Base-by-base conservation (phyloP, 2,113 vertebrate species). In the Galbula dea region DNA sequence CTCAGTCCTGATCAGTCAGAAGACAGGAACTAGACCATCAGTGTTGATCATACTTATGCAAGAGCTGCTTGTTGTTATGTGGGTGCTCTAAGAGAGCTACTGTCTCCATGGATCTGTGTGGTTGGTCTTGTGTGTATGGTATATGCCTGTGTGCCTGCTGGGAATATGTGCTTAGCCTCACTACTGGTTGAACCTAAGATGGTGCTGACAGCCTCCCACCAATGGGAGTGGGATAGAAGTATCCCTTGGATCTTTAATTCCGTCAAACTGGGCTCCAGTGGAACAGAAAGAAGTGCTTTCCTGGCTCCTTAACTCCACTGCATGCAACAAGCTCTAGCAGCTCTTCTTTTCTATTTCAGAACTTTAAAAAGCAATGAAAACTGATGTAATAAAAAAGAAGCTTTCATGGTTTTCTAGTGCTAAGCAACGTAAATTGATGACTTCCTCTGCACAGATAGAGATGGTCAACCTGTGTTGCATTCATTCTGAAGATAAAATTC, bases 1-100 rank as follows among this genome's bases (percentile, higher is more conserved):
- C 19, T 45, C 30, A 49, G 26, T 18, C 20, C n/a, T 27, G 52
- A 41, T 72, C 30, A 43, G 52, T 9, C 59, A 52, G 43, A 30
- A 41, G 39, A 34, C 41, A 81, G 29, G 32, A 55, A 49, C 32
- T 10, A 73, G 45, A n/a, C 10, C 32, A 59, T 21, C 26, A 41
- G 17, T 3, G 8, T 12, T 39, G 9, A 36, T 68, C 18, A 2
- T 3, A 29, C 37, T 57, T 51, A 39, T 0, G 0, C 34, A 52
- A 48, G 12, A 39, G 37, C 43, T 43, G 11, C 13, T 10, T 19
- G 15, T 14, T 63, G 20, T 58, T 39, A 39, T 4, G 8, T 15
- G 39, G 10, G 39, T 46, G 55, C 48, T 69, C n/a, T 10, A 39
- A 49, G 34, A 65, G 10, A 78, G 22, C 9, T 59, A 32, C 10